Conservation (phyloP, 1,140 invertebrate species). For the Magallana ariakensis region DNA sequence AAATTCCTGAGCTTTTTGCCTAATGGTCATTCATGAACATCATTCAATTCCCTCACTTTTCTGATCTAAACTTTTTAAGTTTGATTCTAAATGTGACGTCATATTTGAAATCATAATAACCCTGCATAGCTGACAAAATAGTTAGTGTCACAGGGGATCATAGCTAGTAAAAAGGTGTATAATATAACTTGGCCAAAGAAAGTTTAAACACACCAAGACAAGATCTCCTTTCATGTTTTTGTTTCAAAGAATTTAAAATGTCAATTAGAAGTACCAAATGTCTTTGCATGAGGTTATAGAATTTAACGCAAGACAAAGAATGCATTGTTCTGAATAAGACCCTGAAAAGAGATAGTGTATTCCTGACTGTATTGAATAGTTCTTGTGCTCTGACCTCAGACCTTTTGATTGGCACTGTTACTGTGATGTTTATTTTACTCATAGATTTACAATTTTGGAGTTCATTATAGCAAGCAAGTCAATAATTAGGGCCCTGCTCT, state of each 20-base stretch:
- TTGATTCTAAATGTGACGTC: too few species aligned
- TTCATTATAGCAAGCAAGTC: neutral
- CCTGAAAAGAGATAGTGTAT: neutral
- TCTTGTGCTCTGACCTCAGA: neutral
- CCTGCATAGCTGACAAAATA: too few species aligned
- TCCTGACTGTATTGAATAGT: neutral
- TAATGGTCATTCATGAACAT: too few species aligned
- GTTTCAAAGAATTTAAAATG: constrained; percentile 16
- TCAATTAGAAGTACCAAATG: neutral
- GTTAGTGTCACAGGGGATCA: too few species aligned
- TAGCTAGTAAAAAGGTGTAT: too few species aligned
- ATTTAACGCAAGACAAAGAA: neutral
- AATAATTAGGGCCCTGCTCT: too few species aligned
- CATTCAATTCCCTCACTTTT: too few species aligned
- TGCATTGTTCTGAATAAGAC: neutral
- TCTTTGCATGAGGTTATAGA: neutral
- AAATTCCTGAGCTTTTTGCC: too few species aligned
- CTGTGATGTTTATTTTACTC: neutral
- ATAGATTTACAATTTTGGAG: neutral
- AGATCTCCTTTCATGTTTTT: neutral
- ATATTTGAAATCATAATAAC: too few species aligned
- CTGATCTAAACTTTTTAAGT: too few species aligned
- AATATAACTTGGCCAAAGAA: too few species aligned
- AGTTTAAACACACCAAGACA: too few species aligned
- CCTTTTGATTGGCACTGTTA: constrained; percentile 18